Conservation (phyloP, 37 sponge, comb jelly and placozoan genomes). For the Lycopodina hypogea region DNA sequence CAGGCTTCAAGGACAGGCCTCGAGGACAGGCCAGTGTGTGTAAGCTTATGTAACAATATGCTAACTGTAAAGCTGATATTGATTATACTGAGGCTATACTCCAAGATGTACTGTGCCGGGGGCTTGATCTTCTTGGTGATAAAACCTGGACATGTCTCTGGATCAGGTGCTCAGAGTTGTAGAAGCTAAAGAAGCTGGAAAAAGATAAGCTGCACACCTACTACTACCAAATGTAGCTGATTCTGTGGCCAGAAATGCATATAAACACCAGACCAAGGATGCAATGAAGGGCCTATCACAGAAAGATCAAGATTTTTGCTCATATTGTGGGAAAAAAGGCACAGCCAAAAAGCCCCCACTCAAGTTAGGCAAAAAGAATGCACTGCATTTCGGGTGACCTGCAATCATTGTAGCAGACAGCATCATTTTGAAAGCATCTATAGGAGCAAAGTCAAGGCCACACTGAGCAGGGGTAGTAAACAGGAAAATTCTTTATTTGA, state of each 20-base stretch:
- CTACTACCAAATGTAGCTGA: slow-evolving; percentile 39
- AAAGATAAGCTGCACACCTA: slow-evolving; percentile 25
- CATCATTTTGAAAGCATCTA: slow-evolving; percentile 29
- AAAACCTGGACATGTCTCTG: slow-evolving; percentile 43
- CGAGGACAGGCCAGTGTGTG: slow-evolving; percentile 28
- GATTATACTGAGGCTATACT: slow-evolving; percentile 44
- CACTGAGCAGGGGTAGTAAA: background rate
- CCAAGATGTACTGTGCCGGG: slow-evolving; percentile 30
- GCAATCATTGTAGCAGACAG: slow-evolving; percentile 24
- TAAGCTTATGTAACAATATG: slow-evolving; percentile 21
- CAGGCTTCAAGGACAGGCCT: slow-evolving; percentile 29
- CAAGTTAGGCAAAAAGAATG: slow-evolving; percentile 29
- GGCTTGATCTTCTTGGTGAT: slow-evolving; percentile 36
- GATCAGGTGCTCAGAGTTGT: slow-evolving; percentile 31
- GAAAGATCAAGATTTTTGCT: slow-evolving; percentile 23
- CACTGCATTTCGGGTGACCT: slow-evolving; percentile 28
- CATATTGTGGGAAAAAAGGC: slow-evolving; percentile 30
- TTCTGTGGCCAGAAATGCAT: too few relatives aligned
- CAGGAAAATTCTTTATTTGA: background rate
- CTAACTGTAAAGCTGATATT: slow-evolving; percentile 17
- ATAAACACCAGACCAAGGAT: slow-evolving; percentile 23
- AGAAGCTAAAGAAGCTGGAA: slow-evolving; percentile 35
- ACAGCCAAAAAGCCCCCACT: slow-evolving; percentile 32
- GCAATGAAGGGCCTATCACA: slow-evolving; percentile 9
- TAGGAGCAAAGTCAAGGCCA: slow-evolving; percentile 20